phyloP scores from a whole-genome alignment of 2,888 invertebrate genomes.

The Drosophila mimica region DNA sequence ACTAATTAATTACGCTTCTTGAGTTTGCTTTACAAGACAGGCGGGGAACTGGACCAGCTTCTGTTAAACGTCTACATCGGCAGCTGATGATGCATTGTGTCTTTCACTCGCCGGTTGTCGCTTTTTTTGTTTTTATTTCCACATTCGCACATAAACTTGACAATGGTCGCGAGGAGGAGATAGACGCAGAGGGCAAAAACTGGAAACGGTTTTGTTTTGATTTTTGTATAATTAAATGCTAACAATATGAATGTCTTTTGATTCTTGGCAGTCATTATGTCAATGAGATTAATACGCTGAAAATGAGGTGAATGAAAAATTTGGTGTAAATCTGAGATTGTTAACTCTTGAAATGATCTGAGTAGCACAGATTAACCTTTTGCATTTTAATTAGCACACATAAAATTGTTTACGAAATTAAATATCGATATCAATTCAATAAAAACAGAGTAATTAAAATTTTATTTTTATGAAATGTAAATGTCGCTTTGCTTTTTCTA shows the following conservation, averaged over 20 bases:
- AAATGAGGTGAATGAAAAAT: not conserved
- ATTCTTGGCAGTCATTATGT: slow-evolving; percentile 8
- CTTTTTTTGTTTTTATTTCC: slow-evolving; percentile 64
- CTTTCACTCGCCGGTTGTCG: slow-evolving; percentile 39
- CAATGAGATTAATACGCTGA: slow-evolving; percentile 11
- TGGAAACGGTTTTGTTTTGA: slow-evolving; percentile 54
- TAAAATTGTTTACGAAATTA: not conserved
- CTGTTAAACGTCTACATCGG: slow-evolving; percentile 49
- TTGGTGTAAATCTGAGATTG: not conserved
- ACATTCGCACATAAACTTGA: slow-evolving; percentile 49
- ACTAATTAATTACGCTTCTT: slow-evolving; percentile 47
- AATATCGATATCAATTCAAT: not conserved
- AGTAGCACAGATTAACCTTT: not conserved
- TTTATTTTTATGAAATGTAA: not conserved
- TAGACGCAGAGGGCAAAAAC: slow-evolving; percentile 20
- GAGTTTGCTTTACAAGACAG: slow-evolving; percentile 34
- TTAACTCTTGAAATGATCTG: not conserved
- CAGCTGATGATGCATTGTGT: slow-evolving; percentile 16
- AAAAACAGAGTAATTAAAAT: not conserved
- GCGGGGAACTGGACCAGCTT: slow-evolving; percentile 57
- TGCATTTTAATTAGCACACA: not conserved
- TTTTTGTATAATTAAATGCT: slow-evolving; percentile 30
- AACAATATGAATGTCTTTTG: slow-evolving; percentile 3
- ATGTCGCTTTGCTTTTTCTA: not conserved
- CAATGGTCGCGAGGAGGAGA: slow-evolving; percentile 10